phyloP scores from a whole-genome alignment of 2,113 vertebrate species.

The Apodemus sylvaticus region DNA sequence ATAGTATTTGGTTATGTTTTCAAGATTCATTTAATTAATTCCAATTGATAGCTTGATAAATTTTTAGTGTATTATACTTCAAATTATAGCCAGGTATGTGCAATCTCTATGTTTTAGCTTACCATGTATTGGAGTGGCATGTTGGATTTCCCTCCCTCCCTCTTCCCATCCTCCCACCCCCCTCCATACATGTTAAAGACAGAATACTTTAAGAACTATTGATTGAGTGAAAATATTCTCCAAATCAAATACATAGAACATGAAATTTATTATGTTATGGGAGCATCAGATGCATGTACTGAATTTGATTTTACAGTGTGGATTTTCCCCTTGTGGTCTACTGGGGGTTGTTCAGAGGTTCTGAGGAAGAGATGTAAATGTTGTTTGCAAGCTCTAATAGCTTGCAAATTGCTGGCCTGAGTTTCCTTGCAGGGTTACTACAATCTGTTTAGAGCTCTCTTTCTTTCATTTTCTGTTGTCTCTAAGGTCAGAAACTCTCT shows the following conservation, averaged over 20 bases:
- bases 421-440: background rate
- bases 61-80: conserved; percentile 23
- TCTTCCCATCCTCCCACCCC: background rate
- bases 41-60: background rate
- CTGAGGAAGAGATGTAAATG: background rate
- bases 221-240: conserved; percentile 36
- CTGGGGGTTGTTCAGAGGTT: background rate
- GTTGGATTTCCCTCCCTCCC: background rate
- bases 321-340: background rate
- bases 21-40: conserved; percentile 2
- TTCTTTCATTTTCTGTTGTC: background rate
- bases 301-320: conserved; percentile 2
- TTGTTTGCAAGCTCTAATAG: background rate
- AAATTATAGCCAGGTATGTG: background rate
- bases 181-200: background rate
- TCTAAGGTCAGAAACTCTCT: background rate
- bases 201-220: background rate
- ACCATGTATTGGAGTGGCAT: background rate
- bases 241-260: conserved; percentile 1
- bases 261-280: background rate
- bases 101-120: background rate
- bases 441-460: background rate
- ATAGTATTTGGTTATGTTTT: conserved; percentile 38
- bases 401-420: background rate
- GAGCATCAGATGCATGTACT: background rate